Evolutionary conservation across 2,888 invertebrate genomes (phyloP).

Genomic region (Anoplius nigerrimus): DNA sequence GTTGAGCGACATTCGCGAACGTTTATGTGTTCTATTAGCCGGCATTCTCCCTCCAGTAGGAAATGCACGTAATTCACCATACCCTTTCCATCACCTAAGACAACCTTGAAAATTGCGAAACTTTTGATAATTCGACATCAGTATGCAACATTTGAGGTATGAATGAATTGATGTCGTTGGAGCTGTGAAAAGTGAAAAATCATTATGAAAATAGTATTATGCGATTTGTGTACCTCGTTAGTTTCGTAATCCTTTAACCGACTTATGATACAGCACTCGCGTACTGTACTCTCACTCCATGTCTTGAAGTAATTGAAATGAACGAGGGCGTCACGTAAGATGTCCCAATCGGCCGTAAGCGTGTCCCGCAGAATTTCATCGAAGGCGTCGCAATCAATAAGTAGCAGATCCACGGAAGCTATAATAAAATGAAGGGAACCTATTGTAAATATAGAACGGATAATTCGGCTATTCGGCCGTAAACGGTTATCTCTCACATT

Average conservation of each 20-base stretch:
- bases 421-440: conserved; percentile 29
- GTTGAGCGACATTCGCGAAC: conserved; percentile 72
- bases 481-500: conserved; percentile 53
- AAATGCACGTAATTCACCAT: conserved; percentile 76
- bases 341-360: conserved; percentile 80
- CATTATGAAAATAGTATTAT: conserved; percentile 2
- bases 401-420: conserved; percentile 81
- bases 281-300: conserved; percentile 78
- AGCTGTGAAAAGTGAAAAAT: neutral
- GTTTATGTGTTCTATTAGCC: conserved; percentile 79
- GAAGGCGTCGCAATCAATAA: conserved; percentile 80
- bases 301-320: conserved; percentile 81
- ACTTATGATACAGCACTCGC: conserved; percentile 82
- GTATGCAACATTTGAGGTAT: neutral
- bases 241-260: conserved; percentile 78
- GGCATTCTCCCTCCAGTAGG: conserved; percentile 78
- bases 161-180: neutral
- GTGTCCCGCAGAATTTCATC: conserved; percentile 78
- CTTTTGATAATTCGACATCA: conserved; percentile 5
- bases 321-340: conserved; percentile 78
- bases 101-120: conserved; percentile 57
- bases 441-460: neutral
- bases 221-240: conserved; percentile 76
- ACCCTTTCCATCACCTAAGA: conserved; percentile 70
- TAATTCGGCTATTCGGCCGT: neutral